These are phyloP conservation scores for Aphaenogaster floridana DNA, from an alignment of 1,140 invertebrate genomes.

Conservation along the genomic window DNA sequence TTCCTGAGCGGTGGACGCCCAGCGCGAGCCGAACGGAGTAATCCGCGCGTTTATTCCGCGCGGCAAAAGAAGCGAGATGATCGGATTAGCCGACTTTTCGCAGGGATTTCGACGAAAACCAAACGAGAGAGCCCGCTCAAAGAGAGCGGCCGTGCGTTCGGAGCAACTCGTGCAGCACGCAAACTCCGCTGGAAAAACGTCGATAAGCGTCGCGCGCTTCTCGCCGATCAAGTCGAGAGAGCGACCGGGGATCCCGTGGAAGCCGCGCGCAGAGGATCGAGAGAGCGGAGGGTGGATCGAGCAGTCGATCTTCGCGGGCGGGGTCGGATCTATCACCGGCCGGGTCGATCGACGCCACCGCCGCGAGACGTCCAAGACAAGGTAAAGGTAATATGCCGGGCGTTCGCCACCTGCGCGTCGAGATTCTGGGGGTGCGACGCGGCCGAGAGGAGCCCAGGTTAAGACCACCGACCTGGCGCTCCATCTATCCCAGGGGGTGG, in stretches of 20 bases:
- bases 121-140: slow-evolving; percentile 71
- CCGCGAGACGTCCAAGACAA: background rate
- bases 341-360: background rate
- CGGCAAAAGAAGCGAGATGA: slow-evolving; percentile 53
- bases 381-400: slow-evolving; percentile 3
- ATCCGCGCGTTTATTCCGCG: slow-evolving; percentile 43
- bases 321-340: slow-evolving; percentile 10
- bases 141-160: slow-evolving; percentile 39
- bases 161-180: slow-evolving; percentile 83
- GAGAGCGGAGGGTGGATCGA: slow-evolving; percentile 30
- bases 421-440: background rate
- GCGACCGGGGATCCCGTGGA: slow-evolving; percentile 38
- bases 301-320: slow-evolving; percentile 18
- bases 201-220: slow-evolving; percentile 80
- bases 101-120: slow-evolving; percentile 60
- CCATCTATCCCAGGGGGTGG: slow-evolving; percentile 22
- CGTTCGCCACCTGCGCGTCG: background rate
- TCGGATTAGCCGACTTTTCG: slow-evolving; percentile 62
- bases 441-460: slow-evolving; percentile 3
- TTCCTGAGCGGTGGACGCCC: background rate
- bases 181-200: slow-evolving; percentile 83
- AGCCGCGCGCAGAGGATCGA: background rate
- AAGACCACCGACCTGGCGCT: slow-evolving; percentile 42
- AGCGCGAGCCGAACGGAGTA: background rate
- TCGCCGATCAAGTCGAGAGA: slow-evolving; percentile 35